Base-by-base conservation (phyloP, 2,888 invertebrate species). In the Perithous albicinctus region DNA sequence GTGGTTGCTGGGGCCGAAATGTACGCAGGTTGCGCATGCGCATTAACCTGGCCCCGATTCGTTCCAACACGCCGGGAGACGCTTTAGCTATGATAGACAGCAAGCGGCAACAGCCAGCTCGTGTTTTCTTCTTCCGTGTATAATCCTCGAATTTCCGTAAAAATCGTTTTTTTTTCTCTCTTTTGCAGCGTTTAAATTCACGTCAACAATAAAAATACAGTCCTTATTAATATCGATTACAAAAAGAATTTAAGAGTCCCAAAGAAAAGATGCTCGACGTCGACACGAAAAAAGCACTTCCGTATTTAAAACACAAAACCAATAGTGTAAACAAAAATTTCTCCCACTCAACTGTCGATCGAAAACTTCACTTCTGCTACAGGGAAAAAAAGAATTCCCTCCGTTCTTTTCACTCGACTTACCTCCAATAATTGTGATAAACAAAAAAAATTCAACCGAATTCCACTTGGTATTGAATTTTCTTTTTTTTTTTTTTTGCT, bases 1-100 rank as follows among this genome's bases (percentile, higher is more conserved):
- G 78, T 38, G 76, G 75, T 75, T 66, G 78, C 73, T 67, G 67
- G 54, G 51, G 70, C 48, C 63, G 64, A 26, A n/a, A 38, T 38
- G 61, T 15, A 15, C 26, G 75, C n/a, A 67, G 61, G 69, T 66
- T 66, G 82, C 78, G 82, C 82, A 76, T 82, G 82, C 78, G 82
- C 82, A 32, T 73, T 79, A 76, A 78, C 72, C 82, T 75, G 78
- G 75, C 78, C 78, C 82, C 82, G 76, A 76, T 82, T 76, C 69
- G 75, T 66, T 61, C 56, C 73, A 15, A 32, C 82, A 76, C 70
- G 61, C 67, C 23, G 29, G 26, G 66, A 35, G 67, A 69, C 56
- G 80, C 59, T 75, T n/a, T n/a, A n/a, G n/a, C n/a, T n/a, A n/a
- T 43, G 73, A 15, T 56, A 66, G 63, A 70, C 70, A n/a, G 56